Evolutionary conservation across 2,797 vertebrate genomes (phyloP), one percentile per base, ranked within the genome.

Genomic region (Tenualosa ilisha): DNA sequence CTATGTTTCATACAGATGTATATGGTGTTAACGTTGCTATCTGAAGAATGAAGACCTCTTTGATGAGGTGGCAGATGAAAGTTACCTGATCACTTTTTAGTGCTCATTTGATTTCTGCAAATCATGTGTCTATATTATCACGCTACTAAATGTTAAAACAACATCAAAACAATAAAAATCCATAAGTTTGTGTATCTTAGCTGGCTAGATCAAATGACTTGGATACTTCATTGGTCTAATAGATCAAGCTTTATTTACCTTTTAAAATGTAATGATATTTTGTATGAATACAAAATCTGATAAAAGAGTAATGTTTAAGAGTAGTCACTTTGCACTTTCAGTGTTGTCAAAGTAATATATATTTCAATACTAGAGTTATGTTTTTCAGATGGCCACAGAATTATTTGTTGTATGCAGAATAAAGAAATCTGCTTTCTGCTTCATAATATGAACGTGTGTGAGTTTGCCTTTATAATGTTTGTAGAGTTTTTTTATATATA

Each of bases 281-380:
- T 6, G 68, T 26, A 43, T 51, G 50, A 75, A 17, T 75, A 43
- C 68, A 75, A 75, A 75, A 40, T 75, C 40, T 75, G 68, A 15
- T 75, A 75, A 43, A 79, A 79, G 40, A 79, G 40, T 75, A 26
- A 79, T 0, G 5, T 79, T 79, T 46, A 79, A 46, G 40, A 46
- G 37, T 79, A 79, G 72, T 43, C 72, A 79, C 72, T 79, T 79
- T 79, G 72, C 40, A 79, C 72, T 40, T 83, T 83, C 49, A 9
- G 81, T 56, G 53, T 56, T 53, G 49, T 82, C 49, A 75, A 54
- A 56, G 50, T 84, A 72, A 53, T 50, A 84, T 54, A 54, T 54
- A 54, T 50, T 51, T 81, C 20, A 72, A 51, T 72, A 84, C 20
- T 84, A 37, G 26, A 24, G 40, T 81, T 26, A 84, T 61, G 17